A percentile compares a stretch with the other conserved stretches of the same genome.
phyloP scores from a whole-genome alignment of 2,888 invertebrate genomes.

The Rhamphomyia laevipes region DNA sequence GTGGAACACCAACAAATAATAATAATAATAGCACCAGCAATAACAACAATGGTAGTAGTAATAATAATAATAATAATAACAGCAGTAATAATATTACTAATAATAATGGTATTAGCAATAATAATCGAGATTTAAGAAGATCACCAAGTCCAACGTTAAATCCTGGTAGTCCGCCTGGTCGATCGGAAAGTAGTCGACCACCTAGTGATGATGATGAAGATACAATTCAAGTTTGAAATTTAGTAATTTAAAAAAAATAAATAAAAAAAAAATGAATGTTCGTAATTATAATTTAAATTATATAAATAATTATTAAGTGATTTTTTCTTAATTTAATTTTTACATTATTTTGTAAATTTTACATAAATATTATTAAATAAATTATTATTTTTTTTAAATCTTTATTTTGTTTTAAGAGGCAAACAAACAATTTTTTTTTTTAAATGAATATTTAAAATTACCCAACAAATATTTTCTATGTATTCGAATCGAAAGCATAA shows the following conservation, averaged over 20 bases:
- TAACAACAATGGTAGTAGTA: constrained; percentile 11
- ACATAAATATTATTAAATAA: too few species aligned
- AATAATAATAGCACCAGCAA: constrained; percentile 10
- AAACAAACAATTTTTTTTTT: too few species aligned
- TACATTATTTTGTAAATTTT: too few species aligned
- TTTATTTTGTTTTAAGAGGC: too few species aligned
- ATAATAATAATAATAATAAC: constrained; percentile 15
- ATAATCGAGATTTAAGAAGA: constrained; percentile 16
- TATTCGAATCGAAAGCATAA: too few species aligned
- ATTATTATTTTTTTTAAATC: too few species aligned
- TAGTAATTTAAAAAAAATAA: neutral
- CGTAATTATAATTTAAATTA: too few species aligned
- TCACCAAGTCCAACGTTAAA: constrained; percentile 36
- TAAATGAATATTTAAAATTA: too few species aligned
- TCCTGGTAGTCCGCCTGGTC: constrained; percentile 38
- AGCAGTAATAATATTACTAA: constrained; percentile 11
- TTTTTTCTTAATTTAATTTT: too few species aligned
- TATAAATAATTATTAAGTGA: too few species aligned
- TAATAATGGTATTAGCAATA: constrained; percentile 13
- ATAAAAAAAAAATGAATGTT: too few species aligned
- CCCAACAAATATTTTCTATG: too few species aligned
- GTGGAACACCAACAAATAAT: constrained; percentile 13
- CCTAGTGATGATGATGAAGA: constrained; percentile 36
- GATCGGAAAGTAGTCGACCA: constrained; percentile 35
- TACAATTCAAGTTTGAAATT: constrained; percentile 35